Percentiles rank a stretch among this genome's conserved stretches.
Conservation (phyloP, 2,113 vertebrate genomes). For the Capreolus pygargus region DNA sequence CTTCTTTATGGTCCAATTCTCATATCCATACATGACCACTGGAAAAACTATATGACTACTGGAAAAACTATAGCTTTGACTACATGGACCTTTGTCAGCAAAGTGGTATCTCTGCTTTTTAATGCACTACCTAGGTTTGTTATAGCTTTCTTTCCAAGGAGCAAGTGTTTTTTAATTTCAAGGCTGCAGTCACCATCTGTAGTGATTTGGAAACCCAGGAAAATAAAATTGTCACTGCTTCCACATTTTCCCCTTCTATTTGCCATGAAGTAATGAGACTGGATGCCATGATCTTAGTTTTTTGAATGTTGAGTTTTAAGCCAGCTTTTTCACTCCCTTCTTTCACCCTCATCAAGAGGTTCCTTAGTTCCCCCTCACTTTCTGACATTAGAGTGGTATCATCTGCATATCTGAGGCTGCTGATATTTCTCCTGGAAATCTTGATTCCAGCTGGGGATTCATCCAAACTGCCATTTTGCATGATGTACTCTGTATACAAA, state of each 20-base stretch:
- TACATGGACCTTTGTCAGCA: neutral
- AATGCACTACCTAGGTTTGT: neutral
- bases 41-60: neutral
- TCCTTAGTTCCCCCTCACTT: neutral
- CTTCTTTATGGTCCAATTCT: neutral
- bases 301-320: neutral
- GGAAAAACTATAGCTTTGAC: neutral
- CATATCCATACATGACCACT: neutral
- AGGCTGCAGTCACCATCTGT: neutral
- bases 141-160: neutral
- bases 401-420: neutral
- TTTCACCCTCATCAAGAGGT: neutral
- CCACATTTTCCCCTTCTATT: neutral
- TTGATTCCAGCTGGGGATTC: neutral
- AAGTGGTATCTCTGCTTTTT: neutral
- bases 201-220: neutral
- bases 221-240: neutral
- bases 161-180: neutral
- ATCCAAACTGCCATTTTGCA: neutral
- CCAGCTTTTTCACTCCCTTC: neutral
- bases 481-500: neutral
- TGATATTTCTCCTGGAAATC: neutral
- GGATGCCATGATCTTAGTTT: neutral
- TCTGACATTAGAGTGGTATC: neutral
- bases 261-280: neutral